A percentile compares a stretch with the other conserved stretches of the same genome.
Conservation (phyloP, 2,888 invertebrate genomes). For the Drosophila differens region DNA sequence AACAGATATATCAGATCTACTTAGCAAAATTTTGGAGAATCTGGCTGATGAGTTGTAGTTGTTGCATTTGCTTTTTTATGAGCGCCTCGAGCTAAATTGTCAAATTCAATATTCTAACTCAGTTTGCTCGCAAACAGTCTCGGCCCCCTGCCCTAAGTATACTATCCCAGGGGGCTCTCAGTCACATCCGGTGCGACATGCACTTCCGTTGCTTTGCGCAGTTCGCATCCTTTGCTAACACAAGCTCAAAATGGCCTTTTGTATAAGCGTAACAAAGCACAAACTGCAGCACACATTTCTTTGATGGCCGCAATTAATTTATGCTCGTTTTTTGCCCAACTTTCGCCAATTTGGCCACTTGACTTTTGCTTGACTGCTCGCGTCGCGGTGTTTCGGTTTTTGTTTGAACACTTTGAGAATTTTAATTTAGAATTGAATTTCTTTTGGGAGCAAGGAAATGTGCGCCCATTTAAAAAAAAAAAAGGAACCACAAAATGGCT, state of each 20-base stretch:
- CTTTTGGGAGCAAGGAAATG: constrained; percentile 44
- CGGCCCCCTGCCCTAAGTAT: background rate
- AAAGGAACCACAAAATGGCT: constrained; percentile 59
- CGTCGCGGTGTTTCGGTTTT: constrained; percentile 42
- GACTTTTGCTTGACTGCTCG: constrained; percentile 65
- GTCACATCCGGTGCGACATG: constrained; percentile 73
- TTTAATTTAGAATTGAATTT: constrained; percentile 73
- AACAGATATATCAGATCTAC: background rate
- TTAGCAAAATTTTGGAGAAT: constrained; percentile 11
- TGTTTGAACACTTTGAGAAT: constrained; percentile 71
- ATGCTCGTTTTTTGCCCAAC: constrained; percentile 59
- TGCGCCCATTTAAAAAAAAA: constrained; percentile 55
- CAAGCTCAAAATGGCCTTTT: constrained; percentile 59
- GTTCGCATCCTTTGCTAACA: constrained; percentile 51
- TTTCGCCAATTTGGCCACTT: constrained; percentile 63
- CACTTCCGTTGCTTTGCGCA: constrained; percentile 74
- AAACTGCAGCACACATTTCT: constrained; percentile 36
- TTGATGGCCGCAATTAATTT: constrained; percentile 74
- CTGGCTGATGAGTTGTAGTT: constrained; percentile 52
- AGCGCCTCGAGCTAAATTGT: constrained; percentile 45
- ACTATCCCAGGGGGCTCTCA: constrained; percentile 24
- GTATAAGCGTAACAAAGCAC: constrained; percentile 47
- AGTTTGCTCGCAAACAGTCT: constrained; percentile 15
- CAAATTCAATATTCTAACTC: constrained; percentile 74
- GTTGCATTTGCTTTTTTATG: constrained; percentile 68